Evolutionary conservation across 2,113 vertebrate genomes (phyloP).

Genomic region (Parus major): DNA sequence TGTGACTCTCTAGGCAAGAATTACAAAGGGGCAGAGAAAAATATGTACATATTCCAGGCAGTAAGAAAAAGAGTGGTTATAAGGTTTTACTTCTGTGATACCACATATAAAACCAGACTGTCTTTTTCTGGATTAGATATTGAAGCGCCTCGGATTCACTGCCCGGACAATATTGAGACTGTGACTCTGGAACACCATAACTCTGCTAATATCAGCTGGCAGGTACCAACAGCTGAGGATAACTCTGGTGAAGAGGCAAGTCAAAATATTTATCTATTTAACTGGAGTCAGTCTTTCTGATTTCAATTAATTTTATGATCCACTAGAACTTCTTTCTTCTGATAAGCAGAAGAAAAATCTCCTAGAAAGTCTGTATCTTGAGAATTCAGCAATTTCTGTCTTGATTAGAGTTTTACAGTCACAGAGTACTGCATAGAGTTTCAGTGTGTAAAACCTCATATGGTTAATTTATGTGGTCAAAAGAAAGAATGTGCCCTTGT

Average conservation of each 20-base stretch:
- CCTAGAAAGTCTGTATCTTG: not conserved
- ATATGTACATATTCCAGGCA: not conserved
- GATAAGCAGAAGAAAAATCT: not conserved
- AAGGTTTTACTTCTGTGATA: not conserved
- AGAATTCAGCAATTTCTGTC: not conserved
- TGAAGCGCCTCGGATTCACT: constrained; percentile 85
- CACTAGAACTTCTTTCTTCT: not conserved
- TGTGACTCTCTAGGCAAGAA: not conserved
- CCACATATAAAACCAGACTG: not conserved
- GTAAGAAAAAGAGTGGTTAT: not conserved
- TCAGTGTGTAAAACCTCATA: not conserved
- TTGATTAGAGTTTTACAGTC: not conserved
- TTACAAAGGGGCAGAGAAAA: not conserved
- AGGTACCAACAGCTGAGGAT: constrained; percentile 81
- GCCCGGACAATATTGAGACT: constrained; percentile 84
- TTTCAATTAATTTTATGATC: not conserved
- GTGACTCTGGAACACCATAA: constrained; percentile 84
- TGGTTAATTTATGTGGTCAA: constrained; percentile 23
- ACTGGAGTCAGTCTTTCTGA: not conserved
- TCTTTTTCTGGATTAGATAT: constrained; percentile 78
- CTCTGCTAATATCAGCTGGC: constrained; percentile 88
- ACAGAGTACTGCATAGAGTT: not conserved
- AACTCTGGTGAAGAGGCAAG: constrained; percentile 90
- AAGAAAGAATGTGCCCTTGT: constrained; percentile 52
- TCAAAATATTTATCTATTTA: not conserved